Percentiles rank a stretch among this genome's conserved stretches.
Evolutionary conservation across 1,140 invertebrate species (phyloP).

Genomic region (Temnothorax curvispinosus): DNA sequence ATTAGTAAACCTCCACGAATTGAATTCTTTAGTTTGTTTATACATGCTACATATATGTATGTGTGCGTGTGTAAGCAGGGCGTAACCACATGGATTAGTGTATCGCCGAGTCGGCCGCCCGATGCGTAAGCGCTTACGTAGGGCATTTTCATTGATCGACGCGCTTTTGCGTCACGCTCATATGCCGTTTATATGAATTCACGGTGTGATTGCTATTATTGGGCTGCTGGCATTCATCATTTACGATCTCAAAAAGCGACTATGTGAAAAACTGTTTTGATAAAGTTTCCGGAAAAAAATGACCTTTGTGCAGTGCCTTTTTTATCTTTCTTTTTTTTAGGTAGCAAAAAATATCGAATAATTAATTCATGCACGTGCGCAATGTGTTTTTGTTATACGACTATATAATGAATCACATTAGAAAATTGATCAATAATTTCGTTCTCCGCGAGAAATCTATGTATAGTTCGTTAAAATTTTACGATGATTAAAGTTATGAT

Average conservation of each 20-base stretch:
- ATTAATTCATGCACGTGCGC: background rate
- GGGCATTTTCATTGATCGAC: conserved; percentile 50
- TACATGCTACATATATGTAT: background rate
- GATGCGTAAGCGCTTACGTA: conserved; percentile 53
- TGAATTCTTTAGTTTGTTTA: background rate
- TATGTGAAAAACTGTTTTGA: background rate
- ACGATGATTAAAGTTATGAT: background rate
- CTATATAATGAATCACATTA: background rate
- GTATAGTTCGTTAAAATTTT: conserved; percentile 4
- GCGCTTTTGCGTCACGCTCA: conserved; percentile 19
- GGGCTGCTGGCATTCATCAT: background rate
- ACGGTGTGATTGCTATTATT: background rate
- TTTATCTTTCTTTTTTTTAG: background rate
- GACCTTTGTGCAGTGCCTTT: background rate
- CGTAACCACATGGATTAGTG: background rate
- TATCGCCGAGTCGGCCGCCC: background rate
- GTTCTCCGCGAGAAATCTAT: background rate
- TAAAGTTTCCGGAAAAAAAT: background rate
- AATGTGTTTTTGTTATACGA: background rate
- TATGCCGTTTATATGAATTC: background rate
- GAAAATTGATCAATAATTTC: background rate
- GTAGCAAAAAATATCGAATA: background rate
- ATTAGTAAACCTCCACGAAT: background rate
- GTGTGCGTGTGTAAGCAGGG: background rate
- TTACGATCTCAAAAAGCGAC: background rate